Conservation (phyloP, 1,140 invertebrate genomes). For the Aphaenogaster floridana region DNA sequence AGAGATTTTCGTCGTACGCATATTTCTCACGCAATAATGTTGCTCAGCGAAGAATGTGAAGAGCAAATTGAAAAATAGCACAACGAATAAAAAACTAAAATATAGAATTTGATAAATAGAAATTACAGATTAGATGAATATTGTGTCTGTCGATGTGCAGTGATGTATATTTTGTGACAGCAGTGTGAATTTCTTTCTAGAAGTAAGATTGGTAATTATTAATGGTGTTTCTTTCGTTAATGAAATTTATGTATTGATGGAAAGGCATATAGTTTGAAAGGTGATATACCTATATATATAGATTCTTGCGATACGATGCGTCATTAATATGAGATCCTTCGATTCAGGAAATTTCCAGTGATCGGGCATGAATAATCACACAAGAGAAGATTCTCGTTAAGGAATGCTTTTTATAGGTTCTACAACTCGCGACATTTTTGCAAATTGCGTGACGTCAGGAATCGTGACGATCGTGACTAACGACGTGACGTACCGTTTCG, state of each 20-base stretch:
- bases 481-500: neutral
- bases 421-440: neutral
- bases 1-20: neutral
- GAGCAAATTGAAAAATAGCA: neutral
- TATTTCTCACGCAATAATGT: neutral
- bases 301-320: neutral
- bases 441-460: constrained; percentile 8
- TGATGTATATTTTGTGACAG: constrained; percentile 5
- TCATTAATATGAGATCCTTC: neutral
- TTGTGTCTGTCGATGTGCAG: neutral
- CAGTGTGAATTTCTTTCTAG: neutral
- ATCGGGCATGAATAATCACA: neutral
- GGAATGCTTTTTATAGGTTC: neutral
- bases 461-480: constrained; percentile 42
- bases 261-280: neutral
- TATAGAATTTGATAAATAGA: neutral
- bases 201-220: neutral
- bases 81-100: neutral
- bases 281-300: neutral
- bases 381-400: neutral
- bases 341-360: constrained; percentile 10
- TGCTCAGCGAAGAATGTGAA: neutral
- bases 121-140: neutral
- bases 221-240: neutral
- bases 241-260: constrained; percentile 17